Conservation (phyloP, 2,797 vertebrate species). For the Lemur catta region DNA sequence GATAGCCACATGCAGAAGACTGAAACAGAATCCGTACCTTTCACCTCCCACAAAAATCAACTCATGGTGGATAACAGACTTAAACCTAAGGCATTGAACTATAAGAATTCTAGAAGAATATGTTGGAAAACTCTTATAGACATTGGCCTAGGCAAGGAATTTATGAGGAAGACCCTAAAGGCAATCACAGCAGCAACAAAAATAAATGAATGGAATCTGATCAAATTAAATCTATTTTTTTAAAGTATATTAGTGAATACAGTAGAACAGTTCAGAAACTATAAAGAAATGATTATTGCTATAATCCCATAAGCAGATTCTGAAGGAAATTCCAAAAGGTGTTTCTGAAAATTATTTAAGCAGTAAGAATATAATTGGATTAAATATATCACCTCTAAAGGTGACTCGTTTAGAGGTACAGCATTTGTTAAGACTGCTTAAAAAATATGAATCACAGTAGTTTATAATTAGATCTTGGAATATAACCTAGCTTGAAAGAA, state of each 20-base stretch:
- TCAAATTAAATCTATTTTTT: background rate
- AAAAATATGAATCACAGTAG: conserved; percentile 22
- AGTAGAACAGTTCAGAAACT: background rate
- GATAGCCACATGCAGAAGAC: too few relatives aligned
- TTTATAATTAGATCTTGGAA: conserved; percentile 1
- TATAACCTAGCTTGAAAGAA: background rate
- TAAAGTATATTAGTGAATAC: background rate
- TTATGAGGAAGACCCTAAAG: too few relatives aligned
- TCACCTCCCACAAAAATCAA: too few relatives aligned
- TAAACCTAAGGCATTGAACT: too few relatives aligned
- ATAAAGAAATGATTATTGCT: background rate
- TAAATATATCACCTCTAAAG: background rate
- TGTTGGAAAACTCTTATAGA: too few relatives aligned
- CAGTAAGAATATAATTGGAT: background rate
- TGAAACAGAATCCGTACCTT: too few relatives aligned
- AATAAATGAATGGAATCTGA: too few relatives aligned
- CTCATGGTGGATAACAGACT: too few relatives aligned
- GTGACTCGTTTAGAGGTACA: background rate
- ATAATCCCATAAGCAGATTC: background rate
- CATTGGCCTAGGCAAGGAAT: too few relatives aligned
- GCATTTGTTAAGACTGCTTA: background rate
- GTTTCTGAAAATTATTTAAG: background rate
- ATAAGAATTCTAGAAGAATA: too few relatives aligned
- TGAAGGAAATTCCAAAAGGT: background rate
- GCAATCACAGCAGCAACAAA: too few relatives aligned